A percentile compares a stretch with the other conserved stretches of the same genome.
These are phyloP conservation scores for Semicossyphus pulcher DNA, from an alignment of 2,113 vertebrate species.

Conservation along the genomic window DNA sequence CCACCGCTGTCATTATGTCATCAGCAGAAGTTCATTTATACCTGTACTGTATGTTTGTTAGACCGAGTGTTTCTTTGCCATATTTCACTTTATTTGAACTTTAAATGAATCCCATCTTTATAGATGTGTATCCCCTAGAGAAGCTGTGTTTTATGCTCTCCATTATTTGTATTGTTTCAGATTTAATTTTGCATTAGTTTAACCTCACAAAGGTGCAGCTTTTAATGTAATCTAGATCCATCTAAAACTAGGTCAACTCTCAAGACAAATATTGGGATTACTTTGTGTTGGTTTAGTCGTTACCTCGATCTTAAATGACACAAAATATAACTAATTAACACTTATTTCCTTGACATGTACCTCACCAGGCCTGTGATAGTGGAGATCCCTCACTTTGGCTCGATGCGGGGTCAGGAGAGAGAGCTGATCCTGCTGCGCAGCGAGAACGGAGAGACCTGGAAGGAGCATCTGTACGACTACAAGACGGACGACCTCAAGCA, in stretches of 20 bases:
- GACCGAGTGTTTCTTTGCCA: neutral
- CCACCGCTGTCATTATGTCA: conserved; percentile 34
- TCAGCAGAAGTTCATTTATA: conserved; percentile 36
- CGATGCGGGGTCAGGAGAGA: conserved; percentile 94
- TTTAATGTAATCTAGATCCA: no score
- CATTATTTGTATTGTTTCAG: no score
- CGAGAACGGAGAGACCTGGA: conserved; percentile 97
- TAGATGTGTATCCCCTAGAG: no score
- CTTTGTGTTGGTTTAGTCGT: neutral
- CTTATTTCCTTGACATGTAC: conserved; percentile 51
- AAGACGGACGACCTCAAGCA: conserved; percentile 90
- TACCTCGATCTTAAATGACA: no score
- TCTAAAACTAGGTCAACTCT: no score
- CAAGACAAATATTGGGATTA: neutral
- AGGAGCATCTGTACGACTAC: conserved; percentile 96
- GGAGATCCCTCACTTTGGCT: conserved; percentile 98
- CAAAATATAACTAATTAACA: conserved; percentile 6
- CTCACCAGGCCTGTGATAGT: conserved; percentile 95
- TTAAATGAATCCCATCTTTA: no score
- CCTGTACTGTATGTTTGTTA: neutral
- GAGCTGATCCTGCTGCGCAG: conserved; percentile 97
- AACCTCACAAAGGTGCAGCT: no score
- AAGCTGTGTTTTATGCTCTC: no score
- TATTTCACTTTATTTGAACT: neutral
- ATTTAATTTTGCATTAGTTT: no score